These are phyloP conservation scores for Callaeas wilsoni DNA, from an alignment of 2,113 vertebrate genomes.

Conservation along the genomic window DNA sequence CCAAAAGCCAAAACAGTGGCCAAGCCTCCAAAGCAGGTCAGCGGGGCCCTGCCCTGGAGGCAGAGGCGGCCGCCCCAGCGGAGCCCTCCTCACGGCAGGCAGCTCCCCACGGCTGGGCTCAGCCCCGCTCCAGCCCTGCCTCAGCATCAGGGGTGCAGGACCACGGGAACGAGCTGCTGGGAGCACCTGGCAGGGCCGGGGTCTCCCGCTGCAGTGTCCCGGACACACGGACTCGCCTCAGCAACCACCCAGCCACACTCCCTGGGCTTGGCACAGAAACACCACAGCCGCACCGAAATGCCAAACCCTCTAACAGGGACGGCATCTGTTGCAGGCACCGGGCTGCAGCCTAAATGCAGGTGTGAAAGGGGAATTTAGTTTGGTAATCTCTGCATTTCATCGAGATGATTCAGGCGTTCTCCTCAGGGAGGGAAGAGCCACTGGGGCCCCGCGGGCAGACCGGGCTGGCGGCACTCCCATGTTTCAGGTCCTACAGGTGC, in stretches of 20 bases:
- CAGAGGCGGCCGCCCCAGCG: background rate
- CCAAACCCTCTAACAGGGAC: background rate
- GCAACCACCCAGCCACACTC: fast-evolving
- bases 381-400: background rate
- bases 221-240: fast-evolving
- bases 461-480: fast-evolving
- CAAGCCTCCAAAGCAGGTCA: too few species aligned
- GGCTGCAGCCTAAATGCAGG: background rate
- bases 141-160: fast-evolving
- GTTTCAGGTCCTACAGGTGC: background rate
- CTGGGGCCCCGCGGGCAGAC: background rate
- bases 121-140: background rate
- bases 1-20: background rate
- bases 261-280: background rate
- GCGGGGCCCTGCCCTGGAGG: fast-evolving
- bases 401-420: background rate
- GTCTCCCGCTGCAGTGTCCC: fast-evolving
- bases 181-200: background rate
- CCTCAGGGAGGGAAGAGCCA: background rate
- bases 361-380: background rate
- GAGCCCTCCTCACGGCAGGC: background rate
- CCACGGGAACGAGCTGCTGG: fast-evolving
- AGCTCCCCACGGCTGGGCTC: background rate
- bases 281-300: fast-evolving
- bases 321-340: fast-evolving